Conservation (phyloP, 1,140 invertebrate genomes). For the Zaprionus capensis region DNA sequence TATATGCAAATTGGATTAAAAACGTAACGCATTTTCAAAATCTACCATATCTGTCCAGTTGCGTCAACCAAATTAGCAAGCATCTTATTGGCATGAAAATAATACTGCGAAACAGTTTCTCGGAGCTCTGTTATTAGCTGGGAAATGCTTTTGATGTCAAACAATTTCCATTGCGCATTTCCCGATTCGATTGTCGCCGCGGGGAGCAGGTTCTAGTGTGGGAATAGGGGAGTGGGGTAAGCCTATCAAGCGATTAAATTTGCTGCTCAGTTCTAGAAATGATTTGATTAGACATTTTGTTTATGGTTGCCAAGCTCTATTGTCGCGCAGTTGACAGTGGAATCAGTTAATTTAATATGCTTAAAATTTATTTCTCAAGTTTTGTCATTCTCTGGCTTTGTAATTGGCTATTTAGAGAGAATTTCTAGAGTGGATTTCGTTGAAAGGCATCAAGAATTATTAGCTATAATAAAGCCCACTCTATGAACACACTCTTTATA, state of each 20-base stretch:
- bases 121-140: conserved; percentile 63
- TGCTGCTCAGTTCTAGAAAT: conserved; percentile 28
- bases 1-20: conserved; percentile 83
- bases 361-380: conserved; percentile 3
- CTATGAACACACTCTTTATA: background rate
- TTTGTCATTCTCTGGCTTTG: background rate
- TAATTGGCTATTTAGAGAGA: background rate
- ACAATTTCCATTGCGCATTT: conserved; percentile 68
- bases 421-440: background rate
- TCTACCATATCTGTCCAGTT: conserved; percentile 45
- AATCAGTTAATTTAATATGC: background rate
- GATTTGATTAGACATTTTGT: conserved; percentile 69
- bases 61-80: conserved; percentile 70
- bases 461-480: background rate
- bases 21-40: conserved; percentile 71
- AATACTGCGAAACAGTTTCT: conserved; percentile 31
- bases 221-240: conserved; percentile 30
- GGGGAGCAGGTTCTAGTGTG: background rate
- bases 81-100: conserved; percentile 71
- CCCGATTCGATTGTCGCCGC: conserved; percentile 36
- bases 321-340: conserved; percentile 40
- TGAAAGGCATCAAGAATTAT: background rate
- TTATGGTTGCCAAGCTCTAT: conserved; percentile 70
- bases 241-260: conserved; percentile 76
- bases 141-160: conserved; percentile 77